Evolutionary conservation across 2,888 invertebrate species (phyloP).

Genomic region (Mimumesa dahlbomi): DNA sequence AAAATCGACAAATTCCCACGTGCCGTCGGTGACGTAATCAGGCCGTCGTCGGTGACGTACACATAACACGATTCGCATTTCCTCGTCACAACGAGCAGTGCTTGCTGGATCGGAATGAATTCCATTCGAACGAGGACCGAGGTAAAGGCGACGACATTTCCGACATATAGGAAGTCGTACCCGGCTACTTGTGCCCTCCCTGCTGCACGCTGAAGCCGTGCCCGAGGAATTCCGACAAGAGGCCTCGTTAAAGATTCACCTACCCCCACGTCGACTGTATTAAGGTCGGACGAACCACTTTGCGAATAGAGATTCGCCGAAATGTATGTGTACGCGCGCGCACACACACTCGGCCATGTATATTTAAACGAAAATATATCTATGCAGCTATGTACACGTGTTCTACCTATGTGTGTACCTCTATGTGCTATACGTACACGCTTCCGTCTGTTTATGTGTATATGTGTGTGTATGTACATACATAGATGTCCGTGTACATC

Average conservation of each 20-base stretch:
- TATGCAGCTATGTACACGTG: too few species aligned
- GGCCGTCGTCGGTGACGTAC: slow-evolving; percentile 38
- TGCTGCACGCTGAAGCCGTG: slow-evolving; percentile 7
- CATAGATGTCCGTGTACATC: slow-evolving; percentile 29
- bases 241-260: slow-evolving; percentile 65
- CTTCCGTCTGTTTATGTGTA: too few species aligned
- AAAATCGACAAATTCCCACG: too few species aligned
- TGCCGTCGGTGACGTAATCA: slow-evolving; percentile 36
- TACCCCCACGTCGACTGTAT: slow-evolving; percentile 56
- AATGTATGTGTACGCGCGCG: slow-evolving; percentile 35
- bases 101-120: slow-evolving; percentile 59
- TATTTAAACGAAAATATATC: slow-evolving; percentile 25
- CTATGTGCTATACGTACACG: too few species aligned
- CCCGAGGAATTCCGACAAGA: slow-evolving; percentile 63
- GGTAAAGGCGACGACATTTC: slow-evolving; percentile 54
- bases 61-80: slow-evolving; percentile 54
- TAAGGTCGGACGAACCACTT: slow-evolving; percentile 63
- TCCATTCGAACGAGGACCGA: slow-evolving; percentile 48
- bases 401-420: too few species aligned
- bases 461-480: slow-evolving; percentile 9
- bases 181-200: slow-evolving; percentile 45
- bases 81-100: slow-evolving; percentile 52
- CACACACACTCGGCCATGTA: not conserved
- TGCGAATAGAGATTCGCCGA: slow-evolving; percentile 59
- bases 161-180: slow-evolving; percentile 56